These are phyloP conservation scores for Procavia capensis DNA, from an alignment of 2,113 vertebrate species.

Conservation along the genomic window DNA sequence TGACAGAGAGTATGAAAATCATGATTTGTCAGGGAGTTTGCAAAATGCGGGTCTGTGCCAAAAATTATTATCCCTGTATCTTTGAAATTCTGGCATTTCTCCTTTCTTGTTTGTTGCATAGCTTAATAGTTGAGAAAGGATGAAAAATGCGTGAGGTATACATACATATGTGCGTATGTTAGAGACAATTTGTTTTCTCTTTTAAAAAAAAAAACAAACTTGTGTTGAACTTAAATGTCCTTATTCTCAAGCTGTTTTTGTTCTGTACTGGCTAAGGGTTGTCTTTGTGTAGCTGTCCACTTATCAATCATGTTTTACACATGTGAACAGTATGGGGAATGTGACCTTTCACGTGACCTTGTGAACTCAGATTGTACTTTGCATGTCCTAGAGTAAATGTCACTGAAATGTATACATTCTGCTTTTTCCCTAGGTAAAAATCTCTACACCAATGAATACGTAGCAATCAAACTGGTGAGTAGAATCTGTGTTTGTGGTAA, in stretches of 20 bases:
- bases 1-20: too few relatives aligned
- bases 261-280: constrained; percentile 50
- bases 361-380: constrained; percentile 64
- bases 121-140: constrained; percentile 11
- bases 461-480: constrained; percentile 99
- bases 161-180: not conserved
- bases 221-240: constrained; percentile 24
- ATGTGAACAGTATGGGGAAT: constrained; percentile 56
- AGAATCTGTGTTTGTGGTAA: constrained; percentile 59
- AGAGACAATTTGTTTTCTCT: not conserved
- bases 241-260: constrained; percentile 62
- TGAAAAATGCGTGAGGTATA: not conserved
- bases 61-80: constrained; percentile 27
- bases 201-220: not conserved
- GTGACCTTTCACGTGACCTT: constrained; percentile 74
- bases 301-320: constrained; percentile 63
- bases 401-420: constrained; percentile 79
- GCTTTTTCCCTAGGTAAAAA: constrained; percentile 94
- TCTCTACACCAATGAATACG: constrained; percentile 99
- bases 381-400: constrained; percentile 63
- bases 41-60: constrained; percentile 4
- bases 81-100: constrained; percentile 61
- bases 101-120: not conserved
- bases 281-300: constrained; percentile 64
- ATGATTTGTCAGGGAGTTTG: not conserved